Percentiles rank a stretch among this genome's conserved stretches.
Conservation (phyloP, 2,888 invertebrate species). For the Meiosimyza decipiens region DNA sequence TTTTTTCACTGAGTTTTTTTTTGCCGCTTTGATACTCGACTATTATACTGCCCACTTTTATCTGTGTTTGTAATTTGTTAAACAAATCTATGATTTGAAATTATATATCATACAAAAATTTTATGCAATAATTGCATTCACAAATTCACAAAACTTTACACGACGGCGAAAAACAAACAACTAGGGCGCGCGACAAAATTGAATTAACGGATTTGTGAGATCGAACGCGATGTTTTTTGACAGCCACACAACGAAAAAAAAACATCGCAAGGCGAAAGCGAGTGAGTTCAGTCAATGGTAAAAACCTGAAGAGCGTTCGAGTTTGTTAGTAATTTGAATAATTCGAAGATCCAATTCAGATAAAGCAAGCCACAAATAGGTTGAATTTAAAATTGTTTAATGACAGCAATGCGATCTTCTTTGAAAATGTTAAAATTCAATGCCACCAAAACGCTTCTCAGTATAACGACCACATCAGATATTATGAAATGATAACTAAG, state of each 20-base stretch:
- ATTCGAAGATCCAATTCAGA: too few relatives aligned
- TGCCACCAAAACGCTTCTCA: too few relatives aligned
- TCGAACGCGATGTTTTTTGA: slow-evolving; percentile 41
- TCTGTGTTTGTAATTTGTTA: not conserved
- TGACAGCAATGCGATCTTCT: too few relatives aligned
- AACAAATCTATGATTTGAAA: too few relatives aligned
- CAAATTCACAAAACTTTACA: slow-evolving; percentile 16
- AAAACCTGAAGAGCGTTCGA: not conserved
- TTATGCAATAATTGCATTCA: slow-evolving; percentile 10
- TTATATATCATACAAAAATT: not conserved
- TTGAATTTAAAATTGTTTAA: too few relatives aligned
- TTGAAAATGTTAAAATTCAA: too few relatives aligned
- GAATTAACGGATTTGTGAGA: slow-evolving; percentile 43
- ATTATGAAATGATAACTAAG: too few relatives aligned
- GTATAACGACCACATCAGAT: too few relatives aligned
- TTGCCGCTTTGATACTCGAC: too few relatives aligned
- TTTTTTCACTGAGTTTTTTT: not conserved
- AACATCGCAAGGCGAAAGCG: slow-evolving; percentile 19
- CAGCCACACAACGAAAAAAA: not conserved
- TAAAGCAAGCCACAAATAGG: rapidly evolving
- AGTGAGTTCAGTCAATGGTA: not conserved
- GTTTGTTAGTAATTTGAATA: not conserved
- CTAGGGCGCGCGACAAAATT: slow-evolving; percentile 43
- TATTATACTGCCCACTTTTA: not conserved
- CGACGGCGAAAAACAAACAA: slow-evolving; percentile 42